Evolutionary conservation across 2,888 invertebrate species (phyloP).

Genomic region (Lepidocyrtinus sp.): DNA sequence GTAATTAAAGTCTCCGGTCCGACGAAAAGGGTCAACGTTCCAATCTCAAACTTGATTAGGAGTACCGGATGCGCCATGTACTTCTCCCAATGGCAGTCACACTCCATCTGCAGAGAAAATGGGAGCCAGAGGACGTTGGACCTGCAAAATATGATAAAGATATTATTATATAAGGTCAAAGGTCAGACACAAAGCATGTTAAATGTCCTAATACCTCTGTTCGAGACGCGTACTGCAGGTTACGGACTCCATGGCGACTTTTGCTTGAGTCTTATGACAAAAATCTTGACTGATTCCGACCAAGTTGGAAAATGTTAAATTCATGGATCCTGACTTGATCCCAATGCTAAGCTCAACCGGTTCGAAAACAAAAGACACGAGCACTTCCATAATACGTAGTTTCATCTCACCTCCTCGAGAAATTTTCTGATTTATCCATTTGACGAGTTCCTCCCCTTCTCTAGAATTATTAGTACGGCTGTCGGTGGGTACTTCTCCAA

Average conservation of each 20-base stretch:
- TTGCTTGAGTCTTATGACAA: constrained; percentile 18
- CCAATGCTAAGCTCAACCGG: constrained; percentile 46
- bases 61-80: constrained; percentile 33
- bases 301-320: constrained; percentile 29
- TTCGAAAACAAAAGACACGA: constrained; percentile 44
- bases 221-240: constrained; percentile 49
- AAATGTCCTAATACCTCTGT: constrained; percentile 29
- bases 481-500: constrained; percentile 5
- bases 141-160: constrained; percentile 22
- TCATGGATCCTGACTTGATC: constrained; percentile 15
- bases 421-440: constrained; percentile 24
- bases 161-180: too few species aligned
- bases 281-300: background rate
- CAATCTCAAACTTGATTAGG: constrained; percentile 21
- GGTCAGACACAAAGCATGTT: background rate
- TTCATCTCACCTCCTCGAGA: constrained; percentile 6
- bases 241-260: constrained; percentile 34
- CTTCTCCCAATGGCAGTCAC: constrained; percentile 28
- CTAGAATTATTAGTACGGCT: background rate
- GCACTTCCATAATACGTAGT: constrained; percentile 28
- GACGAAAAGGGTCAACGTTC: constrained; percentile 57
- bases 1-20: constrained; percentile 67
- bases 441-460: constrained; percentile 3
- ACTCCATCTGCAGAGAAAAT: constrained; percentile 16
- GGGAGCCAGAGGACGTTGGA: constrained; percentile 49